These are phyloP conservation scores for Tineola bisselliella DNA, from an alignment of 2,888 invertebrate species.

Conservation along the genomic window DNA sequence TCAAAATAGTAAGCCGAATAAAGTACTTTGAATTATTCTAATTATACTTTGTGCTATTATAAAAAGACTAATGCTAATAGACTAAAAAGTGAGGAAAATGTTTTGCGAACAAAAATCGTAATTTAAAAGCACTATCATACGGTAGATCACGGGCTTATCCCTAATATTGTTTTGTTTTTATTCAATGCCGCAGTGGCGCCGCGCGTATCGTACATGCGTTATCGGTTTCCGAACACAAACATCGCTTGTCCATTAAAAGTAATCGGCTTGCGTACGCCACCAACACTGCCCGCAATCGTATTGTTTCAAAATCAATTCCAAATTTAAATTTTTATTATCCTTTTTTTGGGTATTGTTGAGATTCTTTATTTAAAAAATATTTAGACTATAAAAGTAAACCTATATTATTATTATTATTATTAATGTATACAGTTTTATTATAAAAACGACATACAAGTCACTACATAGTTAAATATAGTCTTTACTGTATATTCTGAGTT, in stretches of 20 bases:
- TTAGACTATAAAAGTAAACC: too few species aligned
- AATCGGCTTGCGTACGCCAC: slow-evolving; percentile 9
- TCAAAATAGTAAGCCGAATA: too few species aligned
- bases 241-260: slow-evolving; percentile 66
- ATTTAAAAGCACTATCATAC: slow-evolving; percentile 15
- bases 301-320: slow-evolving; percentile 5
- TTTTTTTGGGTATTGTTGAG: neutral
- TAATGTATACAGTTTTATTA: too few species aligned
- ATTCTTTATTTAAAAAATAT: too few species aligned
- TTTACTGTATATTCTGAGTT: too few species aligned
- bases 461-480: too few species aligned
- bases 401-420: too few species aligned
- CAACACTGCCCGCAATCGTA: neutral
- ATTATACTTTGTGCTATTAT: too few species aligned
- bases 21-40: too few species aligned
- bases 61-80: too few species aligned
- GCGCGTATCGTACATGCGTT: slow-evolving; percentile 58
- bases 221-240: slow-evolving; percentile 58
- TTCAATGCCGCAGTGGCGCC: slow-evolving; percentile 61
- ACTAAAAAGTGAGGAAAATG: too few species aligned
- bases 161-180: slow-evolving; percentile 25
- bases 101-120: slow-evolving; percentile 7
- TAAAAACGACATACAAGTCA: too few species aligned
- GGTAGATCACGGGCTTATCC: slow-evolving; percentile 16
- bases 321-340: neutral